Evolutionary conservation across 30 jellyfish, hydroid and myxozoan species (phyloP).

Genomic region (Calvadosia cruxmelitensis): DNA sequence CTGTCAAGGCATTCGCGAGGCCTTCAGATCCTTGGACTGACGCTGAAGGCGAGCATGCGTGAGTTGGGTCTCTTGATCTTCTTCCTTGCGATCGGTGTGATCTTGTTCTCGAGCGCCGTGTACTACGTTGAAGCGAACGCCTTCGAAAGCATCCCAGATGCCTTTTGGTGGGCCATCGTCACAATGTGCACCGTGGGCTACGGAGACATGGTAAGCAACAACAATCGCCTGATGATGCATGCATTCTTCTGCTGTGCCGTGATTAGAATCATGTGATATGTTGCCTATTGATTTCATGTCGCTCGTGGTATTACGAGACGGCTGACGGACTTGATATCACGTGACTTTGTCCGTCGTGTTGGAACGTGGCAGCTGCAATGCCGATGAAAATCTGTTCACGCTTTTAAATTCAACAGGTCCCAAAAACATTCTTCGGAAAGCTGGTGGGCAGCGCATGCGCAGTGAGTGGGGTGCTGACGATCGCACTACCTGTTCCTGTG

Average conservation of each 20-base stretch:
- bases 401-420: slow-evolving; percentile 40
- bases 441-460: slow-evolving; percentile 87
- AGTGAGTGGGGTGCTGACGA: slow-evolving; percentile 75
- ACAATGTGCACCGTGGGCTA: slow-evolving; percentile 98
- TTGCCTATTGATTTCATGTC: not conserved
- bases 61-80: slow-evolving; percentile 83
- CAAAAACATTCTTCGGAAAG: slow-evolving; percentile 78
- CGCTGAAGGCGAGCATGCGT: slow-evolving; percentile 77
- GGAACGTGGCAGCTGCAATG: too few relatives aligned
- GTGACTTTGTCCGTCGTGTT: too few relatives aligned
- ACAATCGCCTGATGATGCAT: too few relatives aligned
- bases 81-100: slow-evolving; percentile 70
- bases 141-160: slow-evolving; percentile 84
- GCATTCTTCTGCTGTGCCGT: too few relatives aligned
- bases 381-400: too few relatives aligned
- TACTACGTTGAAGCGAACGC: slow-evolving; percentile 67
- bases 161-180: slow-evolving; percentile 98
- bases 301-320: not conserved
- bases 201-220: slow-evolving; percentile 86
- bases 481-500: slow-evolving; percentile 94
- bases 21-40: slow-evolving; percentile 73
- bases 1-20: slow-evolving; percentile 93
- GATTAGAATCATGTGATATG: too few relatives aligned
- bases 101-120: slow-evolving; percentile 78
- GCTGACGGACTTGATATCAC: not conserved